phyloP scores from a whole-genome alignment of 53 echinoderm and acorn worm species.

The Luidia sarsii region DNA sequence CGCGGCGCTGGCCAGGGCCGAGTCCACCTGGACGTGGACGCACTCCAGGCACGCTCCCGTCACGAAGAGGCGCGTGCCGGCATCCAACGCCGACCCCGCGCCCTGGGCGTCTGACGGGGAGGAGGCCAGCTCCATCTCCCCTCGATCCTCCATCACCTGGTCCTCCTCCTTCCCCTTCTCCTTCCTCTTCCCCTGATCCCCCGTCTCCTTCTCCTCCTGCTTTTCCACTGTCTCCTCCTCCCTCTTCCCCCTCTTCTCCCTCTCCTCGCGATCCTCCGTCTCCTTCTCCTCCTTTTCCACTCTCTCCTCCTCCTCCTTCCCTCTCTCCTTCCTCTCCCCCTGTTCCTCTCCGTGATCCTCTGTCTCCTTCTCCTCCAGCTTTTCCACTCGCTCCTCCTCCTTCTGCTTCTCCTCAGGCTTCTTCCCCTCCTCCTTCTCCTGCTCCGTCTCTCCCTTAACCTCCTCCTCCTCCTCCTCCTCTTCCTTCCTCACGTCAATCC shows the following conservation, averaged over 20 bases:
- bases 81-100: not conserved
- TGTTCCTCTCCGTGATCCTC: not conserved
- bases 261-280: no score
- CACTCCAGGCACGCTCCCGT: conserved; percentile 47
- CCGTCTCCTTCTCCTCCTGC: not conserved
- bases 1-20: conserved; percentile 39
- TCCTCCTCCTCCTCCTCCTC: not conserved
- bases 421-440: not conserved
- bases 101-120: not conserved
- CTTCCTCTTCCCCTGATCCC: not conserved
- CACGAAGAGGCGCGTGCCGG: conserved; percentile 24
- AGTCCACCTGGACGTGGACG: conserved; percentile 25
- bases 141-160: not conserved
- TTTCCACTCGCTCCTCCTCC: not conserved
- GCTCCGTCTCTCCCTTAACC: not conserved
- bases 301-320: not conserved
- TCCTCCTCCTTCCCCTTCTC: not conserved
- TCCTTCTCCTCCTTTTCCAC: not conserved
- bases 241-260: no score
- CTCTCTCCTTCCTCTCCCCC: not conserved
- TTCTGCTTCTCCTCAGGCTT: not conserved
- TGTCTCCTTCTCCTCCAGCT: not conserved
- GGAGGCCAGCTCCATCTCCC: no score
- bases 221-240: not conserved
- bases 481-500: not conserved